Evolutionary conservation across 2,888 invertebrate species (phyloP), one percentile per base, ranked within the genome.

Genomic region (Catocala fraxini): DNA sequence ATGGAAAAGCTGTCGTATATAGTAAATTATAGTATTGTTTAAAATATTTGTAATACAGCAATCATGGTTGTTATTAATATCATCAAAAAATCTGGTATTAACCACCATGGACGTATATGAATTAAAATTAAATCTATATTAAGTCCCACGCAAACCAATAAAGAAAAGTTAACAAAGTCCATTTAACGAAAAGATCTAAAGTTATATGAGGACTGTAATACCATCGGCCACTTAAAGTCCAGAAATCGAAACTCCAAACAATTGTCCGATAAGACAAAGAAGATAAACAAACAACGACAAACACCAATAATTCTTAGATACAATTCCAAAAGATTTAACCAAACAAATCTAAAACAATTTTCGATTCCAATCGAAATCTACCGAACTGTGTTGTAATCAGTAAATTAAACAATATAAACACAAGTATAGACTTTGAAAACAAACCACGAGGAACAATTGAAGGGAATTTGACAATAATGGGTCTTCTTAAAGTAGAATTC

Each of bases 291-390:
- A 68, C 63, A 59, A 62, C 48, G 46, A 53, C 39, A 55, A 65
- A 68, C 55, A 62, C 46, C 58, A 68, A 76, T 79, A 79, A 75
- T 62, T 73, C 48, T 58, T 65, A 68, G 73, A 68, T 69, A 68
- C 64, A 64, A 59, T 70, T 72, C 68, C 72, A 46, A 59, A 73
- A 75, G 70, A 70, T 73, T 63, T 68, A 67, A 66, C 70, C 58
- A 70, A 76, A 75, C 73, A 70, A 74, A 76, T 73, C 67, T 65
- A 65, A 71, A 79, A 74, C 80, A 75, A 75, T 75, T 74, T 71
- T 67, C 63, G 67, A 74, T 71, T 76, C 68, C 77, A 77, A 80
- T 81, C 70, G 51, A 54, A 63, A 70, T 58, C 62, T 56, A 66
- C 55, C 66, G 62, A 75, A 75, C 68, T 69, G 69, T 69, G 58